Evolutionary conservation across 2,113 vertebrate genomes (phyloP), one percentile per base, ranked within the genome.

Genomic region (Hirundichthys speculiger): DNA sequence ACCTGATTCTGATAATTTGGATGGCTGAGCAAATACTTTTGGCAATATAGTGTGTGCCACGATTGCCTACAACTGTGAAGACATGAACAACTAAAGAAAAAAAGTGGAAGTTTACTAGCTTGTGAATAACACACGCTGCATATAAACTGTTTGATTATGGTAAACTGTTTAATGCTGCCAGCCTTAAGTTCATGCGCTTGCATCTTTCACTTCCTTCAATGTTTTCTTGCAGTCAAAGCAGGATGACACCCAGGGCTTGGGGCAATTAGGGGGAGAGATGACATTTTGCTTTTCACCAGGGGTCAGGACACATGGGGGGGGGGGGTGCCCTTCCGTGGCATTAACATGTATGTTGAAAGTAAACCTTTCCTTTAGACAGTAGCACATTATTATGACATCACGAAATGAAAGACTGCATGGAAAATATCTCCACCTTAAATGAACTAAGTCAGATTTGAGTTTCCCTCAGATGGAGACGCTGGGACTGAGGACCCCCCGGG

Each of bases 201-300:
- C 14, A 24, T 56, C 16, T 67, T 42, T 52, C 24, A 71, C 51
- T 69, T 75, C 57, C 57, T 75, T 41, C 18, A 51, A 45, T 65
- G 13, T 51, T 47, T 51, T 48, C 14, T 46, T 49, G 42, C 34
- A 64, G 61, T 74, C 38, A 62, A 51, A 79, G 53, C 66, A 82
- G 75, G 66, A 76, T 43, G 69, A 39, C 39, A 68, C 69, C 64
- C 1, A 40, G 47, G 30, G 75, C 65, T 80, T 4, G 38, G 42
- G 1, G 69, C 64, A 85, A 88, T 91, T 88, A 91, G 69, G 34
- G 22, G 25, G 30, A 34, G 54, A 52, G 4, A 62, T 91, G 89
- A 89, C 89, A 87, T 92, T 91, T 88, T 61, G 21, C 53, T 19
- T 51, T 43, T 49, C 83, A 69, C 39, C 62, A 16, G 69, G 88